A percentile compares a stretch with the other conserved stretches of the same genome.
phyloP scores from a whole-genome alignment of 2,888 invertebrate genomes.

The Operophtera brumata region DNA sequence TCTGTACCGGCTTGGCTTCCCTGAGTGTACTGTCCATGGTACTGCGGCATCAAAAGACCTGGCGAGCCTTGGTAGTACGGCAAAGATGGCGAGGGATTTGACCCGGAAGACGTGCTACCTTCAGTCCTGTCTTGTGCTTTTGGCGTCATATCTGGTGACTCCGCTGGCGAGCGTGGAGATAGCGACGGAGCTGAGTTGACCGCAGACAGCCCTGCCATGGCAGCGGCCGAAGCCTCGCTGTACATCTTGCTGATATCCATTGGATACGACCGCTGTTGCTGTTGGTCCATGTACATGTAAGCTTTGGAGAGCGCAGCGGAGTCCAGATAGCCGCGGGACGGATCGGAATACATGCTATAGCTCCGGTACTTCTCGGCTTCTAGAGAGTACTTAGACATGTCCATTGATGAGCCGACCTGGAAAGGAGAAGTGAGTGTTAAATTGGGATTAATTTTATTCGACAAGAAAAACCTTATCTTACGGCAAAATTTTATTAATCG shows the following conservation, averaged over 20 bases:
- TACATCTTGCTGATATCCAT: slow-evolving; percentile 86
- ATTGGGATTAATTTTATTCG: not conserved
- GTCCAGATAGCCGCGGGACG: slow-evolving; percentile 86
- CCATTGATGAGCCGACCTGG: slow-evolving; percentile 88
- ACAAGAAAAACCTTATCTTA: too few species aligned
- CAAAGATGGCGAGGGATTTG: slow-evolving; percentile 83
- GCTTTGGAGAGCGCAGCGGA: slow-evolving; percentile 87
- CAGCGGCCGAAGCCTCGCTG: slow-evolving; percentile 82
- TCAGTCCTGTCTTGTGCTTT: slow-evolving; percentile 77
- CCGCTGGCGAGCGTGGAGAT: slow-evolving; percentile 71
- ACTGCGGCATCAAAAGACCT: slow-evolving; percentile 84
- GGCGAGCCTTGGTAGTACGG: slow-evolving; percentile 81
- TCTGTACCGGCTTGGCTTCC: slow-evolving; percentile 82
- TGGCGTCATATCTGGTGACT: slow-evolving; percentile 79
- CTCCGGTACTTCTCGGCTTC: slow-evolving; percentile 89
- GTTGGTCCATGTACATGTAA: slow-evolving; percentile 88
- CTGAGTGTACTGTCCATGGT: slow-evolving; percentile 81
- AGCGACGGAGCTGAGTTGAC: slow-evolving; percentile 71
- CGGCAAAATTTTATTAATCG: too few species aligned
- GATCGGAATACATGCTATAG: slow-evolving; percentile 88
- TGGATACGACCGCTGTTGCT: slow-evolving; percentile 77
- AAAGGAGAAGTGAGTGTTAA: slow-evolving; percentile 41
- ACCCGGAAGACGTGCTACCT: slow-evolving; percentile 81
- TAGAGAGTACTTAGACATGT: slow-evolving; percentile 88
- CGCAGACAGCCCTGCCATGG: slow-evolving; percentile 77